Percentiles rank a stretch among this genome's conserved stretches.
Evolutionary conservation across 2,797 vertebrate species (phyloP).

Genomic region (Cossypha niveicapilla): DNA sequence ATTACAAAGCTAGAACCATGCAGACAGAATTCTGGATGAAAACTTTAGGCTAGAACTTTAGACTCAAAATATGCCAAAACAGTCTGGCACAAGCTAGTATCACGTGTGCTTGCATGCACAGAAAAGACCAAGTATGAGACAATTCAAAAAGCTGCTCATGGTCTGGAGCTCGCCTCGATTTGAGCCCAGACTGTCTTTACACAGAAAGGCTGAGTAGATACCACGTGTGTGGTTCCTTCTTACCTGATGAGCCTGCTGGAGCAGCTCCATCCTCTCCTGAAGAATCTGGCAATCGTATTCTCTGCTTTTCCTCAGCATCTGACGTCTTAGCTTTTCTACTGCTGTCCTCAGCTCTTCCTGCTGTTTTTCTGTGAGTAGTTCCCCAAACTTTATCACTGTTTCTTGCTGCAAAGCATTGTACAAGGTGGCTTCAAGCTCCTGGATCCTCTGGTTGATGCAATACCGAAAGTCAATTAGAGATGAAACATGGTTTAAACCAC

Average conservation of each 20-base stretch:
- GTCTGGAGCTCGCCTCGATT: not conserved
- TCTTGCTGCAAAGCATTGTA: constrained; percentile 99
- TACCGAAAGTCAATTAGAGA: constrained; percentile 61
- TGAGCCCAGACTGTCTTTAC: not conserved
- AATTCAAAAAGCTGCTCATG: not conserved
- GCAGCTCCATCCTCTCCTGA: constrained; percentile 96
- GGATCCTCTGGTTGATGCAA: constrained; percentile 90
- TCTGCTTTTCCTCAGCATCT: constrained; percentile 97
- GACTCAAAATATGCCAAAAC: not conserved
- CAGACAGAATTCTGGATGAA: not conserved
- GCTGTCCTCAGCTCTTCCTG: constrained; percentile 91
- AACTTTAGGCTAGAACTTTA: not conserved
- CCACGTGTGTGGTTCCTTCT: not conserved
- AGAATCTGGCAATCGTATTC: constrained; percentile 98
- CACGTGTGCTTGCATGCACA: not conserved
- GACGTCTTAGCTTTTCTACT: constrained; percentile 93
- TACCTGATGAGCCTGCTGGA: constrained; percentile 98
- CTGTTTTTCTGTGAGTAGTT: constrained; percentile 90
- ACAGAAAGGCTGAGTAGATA: not conserved
- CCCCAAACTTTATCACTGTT: constrained; percentile 95
- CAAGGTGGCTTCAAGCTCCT: constrained; percentile 96
- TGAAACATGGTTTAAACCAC: not conserved
- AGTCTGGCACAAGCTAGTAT: not conserved
- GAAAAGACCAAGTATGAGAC: not conserved
- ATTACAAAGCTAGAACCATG: not conserved